A percentile compares a stretch with the other conserved stretches of the same genome.
Evolutionary conservation across 2,797 vertebrate species (phyloP).

Genomic region (Morelia viridis): DNA sequence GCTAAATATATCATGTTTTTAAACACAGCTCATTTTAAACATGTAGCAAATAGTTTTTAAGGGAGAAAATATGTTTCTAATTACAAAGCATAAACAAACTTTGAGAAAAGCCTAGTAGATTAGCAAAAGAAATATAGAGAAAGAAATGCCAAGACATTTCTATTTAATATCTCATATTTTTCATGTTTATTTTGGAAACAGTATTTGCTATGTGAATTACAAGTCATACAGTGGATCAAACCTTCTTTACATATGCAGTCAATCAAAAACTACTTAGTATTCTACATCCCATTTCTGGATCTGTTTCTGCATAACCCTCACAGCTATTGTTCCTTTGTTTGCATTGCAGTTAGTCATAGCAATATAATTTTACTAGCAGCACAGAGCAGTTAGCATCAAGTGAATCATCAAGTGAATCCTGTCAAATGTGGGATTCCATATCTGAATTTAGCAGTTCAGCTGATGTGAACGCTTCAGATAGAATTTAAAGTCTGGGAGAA

Average conservation of each 20-base stretch:
- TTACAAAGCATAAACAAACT: not conserved
- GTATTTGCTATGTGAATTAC: constrained; percentile 8
- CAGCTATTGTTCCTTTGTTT: not conserved
- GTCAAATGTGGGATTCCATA: not conserved
- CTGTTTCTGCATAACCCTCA: not conserved
- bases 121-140: not conserved
- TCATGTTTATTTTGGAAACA: not conserved
- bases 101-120: not conserved
- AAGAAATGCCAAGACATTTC: not conserved
- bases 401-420: not conserved
- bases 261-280: not conserved
- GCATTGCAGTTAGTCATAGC: not conserved
- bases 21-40: constrained; percentile 10
- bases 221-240: constrained; percentile 2
- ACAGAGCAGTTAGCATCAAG: not conserved
- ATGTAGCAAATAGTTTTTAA: not conserved
- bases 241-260: not conserved
- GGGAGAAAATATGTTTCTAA: not conserved
- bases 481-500: not conserved
- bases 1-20: not conserved
- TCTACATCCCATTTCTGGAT: not conserved
- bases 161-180: not conserved
- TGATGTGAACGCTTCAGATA: not conserved
- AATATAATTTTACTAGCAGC: not conserved
- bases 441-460: not conserved